Percentiles rank a stretch among this genome's conserved stretches.
Evolutionary conservation across 2,888 invertebrate genomes (phyloP).

Genomic region (Oligia latruncula): DNA sequence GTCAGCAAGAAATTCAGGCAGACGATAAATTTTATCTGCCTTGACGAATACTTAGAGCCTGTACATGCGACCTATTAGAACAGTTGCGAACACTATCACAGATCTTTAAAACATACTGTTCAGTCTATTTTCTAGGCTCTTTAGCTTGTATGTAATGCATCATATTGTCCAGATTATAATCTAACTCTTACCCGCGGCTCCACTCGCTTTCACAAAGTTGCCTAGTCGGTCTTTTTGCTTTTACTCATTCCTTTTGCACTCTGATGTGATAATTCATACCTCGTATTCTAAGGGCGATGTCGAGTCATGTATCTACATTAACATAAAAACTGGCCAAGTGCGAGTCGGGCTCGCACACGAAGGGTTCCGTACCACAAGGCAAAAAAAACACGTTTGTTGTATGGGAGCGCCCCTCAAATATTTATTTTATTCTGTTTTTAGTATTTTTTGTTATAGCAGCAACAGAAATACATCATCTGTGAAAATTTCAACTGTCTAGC

Average conservation of each 20-base stretch:
- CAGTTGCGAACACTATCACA: background rate
- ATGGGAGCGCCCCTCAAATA: too few relatives aligned
- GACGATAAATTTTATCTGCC: conserved; percentile 10
- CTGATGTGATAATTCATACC: conserved; percentile 37
- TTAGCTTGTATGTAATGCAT: conserved; percentile 21
- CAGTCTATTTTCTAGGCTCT: background rate
- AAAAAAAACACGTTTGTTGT: too few relatives aligned
- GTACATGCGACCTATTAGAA: background rate
- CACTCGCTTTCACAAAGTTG: conserved; percentile 31
- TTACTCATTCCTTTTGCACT: conserved; percentile 28
- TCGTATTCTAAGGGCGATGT: conserved; percentile 21
- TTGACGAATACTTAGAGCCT: conserved; percentile 8
- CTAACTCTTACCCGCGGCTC: conserved; percentile 19
- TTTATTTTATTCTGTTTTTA: too few relatives aligned
- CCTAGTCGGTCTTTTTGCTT: conserved; percentile 16
- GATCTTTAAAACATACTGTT: background rate
- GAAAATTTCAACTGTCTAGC: too few relatives aligned
- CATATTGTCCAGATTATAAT: conserved; percentile 38
- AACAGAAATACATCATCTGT: too few relatives aligned
- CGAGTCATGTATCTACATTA: conserved; percentile 19
- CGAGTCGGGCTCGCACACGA: too few relatives aligned
- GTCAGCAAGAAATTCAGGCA: too few relatives aligned
- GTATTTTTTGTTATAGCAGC: too few relatives aligned
- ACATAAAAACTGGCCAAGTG: background rate
- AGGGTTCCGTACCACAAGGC: too few relatives aligned